Evolutionary conservation across 2,888 invertebrate species (phyloP), one percentile per base, ranked within the genome.

Genomic region (Crocallis elinguaria): DNA sequence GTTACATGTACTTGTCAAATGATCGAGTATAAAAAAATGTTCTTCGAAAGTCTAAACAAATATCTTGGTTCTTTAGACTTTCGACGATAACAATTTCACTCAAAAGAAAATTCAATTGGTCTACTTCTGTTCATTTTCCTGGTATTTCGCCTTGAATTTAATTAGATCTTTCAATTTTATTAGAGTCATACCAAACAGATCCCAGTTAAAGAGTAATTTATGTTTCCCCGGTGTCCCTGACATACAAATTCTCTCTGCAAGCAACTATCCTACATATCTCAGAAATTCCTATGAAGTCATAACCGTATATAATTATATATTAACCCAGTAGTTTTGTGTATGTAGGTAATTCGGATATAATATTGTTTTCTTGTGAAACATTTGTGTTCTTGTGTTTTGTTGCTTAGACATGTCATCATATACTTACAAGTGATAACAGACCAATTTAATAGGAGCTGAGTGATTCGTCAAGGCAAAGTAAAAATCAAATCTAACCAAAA

Each of bases 181-280:
- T 37, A 42, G 11, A 38, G 12, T 48, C 39, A 30, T 21, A 46
- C 36, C 51, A 52, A 41, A 45, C 53, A 27, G 39, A 51, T 42
- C 45, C 46, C 42, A 51, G 38, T 48, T 48, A 39, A n/a, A 45
- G 29, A 43, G 21, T 23, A 59, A 55, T 52, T 57, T 57, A 54
- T 35, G 49, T 49, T 55, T 53, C 52, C 37, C 32, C 36, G 27
- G 49, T 46, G 49, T 49, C 67, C 64, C 39, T 67, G 67, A 65
- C 67, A 63, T 45, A 61, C 27, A 62, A 68, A 54, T 44, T 35
- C 33, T 49, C 19, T 49, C 58, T 58, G 33, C 33, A 13, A 44
- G 27, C 43, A 38, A 60, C 66, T 59, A 60, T 61, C 38, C 57
- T 23, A 60, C 42, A 64, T 55, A 56, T 23, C 29, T 43, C 9